Base-by-base conservation (phyloP, 2,888 invertebrate species). In the Drosophila lutescens region DNA sequence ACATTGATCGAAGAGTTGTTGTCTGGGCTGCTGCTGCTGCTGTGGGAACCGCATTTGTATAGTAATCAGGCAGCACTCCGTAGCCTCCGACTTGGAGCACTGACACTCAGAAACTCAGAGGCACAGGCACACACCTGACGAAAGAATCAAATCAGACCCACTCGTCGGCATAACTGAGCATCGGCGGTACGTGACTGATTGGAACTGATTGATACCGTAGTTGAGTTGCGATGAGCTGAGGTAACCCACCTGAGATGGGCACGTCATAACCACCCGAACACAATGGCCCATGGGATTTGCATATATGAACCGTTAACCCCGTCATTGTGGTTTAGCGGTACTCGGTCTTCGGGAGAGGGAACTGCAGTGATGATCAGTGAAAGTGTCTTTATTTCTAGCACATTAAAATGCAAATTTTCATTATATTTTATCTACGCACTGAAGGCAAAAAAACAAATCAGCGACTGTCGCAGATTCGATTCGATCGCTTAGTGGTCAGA, bases 251-350 rank as follows among this genome's bases (percentile, higher is more conserved):
- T 47, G 36, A 13, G 38, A 1, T 26, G 26, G 59, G 61, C 59
- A 6, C 62, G 41, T 62, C 62, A 61, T 49, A 62, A 61, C 30
- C 58, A n/a, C 17, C 13, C 30, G 26, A 23, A 15, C 43, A 59
- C 59, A 60, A 36, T 60, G 43, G 61, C 23, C 34, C 23, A 17
- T 49, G 32, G 15, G 20, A 69, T 82, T 85, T 82, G 78, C 86
- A 62, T 40, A 49, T 34, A 62, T 44, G 50, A 72, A 72, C 82
- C 82, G 87, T 82, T 82, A 82, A 67, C 72, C 74, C 77, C 85
- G 30, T 54, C 67, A 86, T 80, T 86, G 80, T 78, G 69, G 70
- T 67, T 55, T 79, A 81, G 78, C 84, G 80, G 80, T 63, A 47
- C 41, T 46, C 34, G 30, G 15, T 32, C 12, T 40, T 32, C 15